phyloP scores from a whole-genome alignment of 2,888 invertebrate species.

The Lycocerus yunnanus region DNA sequence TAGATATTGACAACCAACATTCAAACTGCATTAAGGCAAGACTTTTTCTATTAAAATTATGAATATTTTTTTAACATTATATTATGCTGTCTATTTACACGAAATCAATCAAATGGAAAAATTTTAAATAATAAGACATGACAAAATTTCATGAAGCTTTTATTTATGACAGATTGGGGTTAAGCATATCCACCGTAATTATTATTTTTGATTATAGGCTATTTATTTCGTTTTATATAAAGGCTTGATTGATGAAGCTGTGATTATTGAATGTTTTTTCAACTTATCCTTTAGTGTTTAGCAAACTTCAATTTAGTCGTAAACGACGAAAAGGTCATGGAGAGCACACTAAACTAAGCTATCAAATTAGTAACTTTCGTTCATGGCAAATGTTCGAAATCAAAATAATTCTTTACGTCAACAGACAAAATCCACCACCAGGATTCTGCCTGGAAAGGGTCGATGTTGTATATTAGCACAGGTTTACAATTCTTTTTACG shows the following conservation, averaged over 20 bases:
- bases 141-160: neutral
- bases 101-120: neutral
- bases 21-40: too few relatives aligned
- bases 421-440: neutral
- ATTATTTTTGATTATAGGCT: neutral
- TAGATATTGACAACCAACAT: too few relatives aligned
- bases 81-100: neutral
- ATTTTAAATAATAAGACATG: neutral
- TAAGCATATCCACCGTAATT: neutral
- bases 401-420: constrained; percentile 2
- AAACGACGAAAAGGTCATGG: neutral
- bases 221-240: neutral
- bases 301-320: neutral
- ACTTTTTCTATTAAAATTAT: too few relatives aligned
- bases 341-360: neutral
- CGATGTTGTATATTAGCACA: neutral
- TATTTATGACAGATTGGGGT: neutral
- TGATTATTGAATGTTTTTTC: neutral
- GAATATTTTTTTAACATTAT: neutral
- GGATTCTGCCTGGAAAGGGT: neutral
- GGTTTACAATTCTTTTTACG: neutral
- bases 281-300: neutral
- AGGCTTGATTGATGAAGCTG: neutral
- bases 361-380: neutral
- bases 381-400: neutral